Evolutionary conservation across 92 coral and sea anemone species (phyloP).

Genomic region (Zoanthus sociatus): DNA sequence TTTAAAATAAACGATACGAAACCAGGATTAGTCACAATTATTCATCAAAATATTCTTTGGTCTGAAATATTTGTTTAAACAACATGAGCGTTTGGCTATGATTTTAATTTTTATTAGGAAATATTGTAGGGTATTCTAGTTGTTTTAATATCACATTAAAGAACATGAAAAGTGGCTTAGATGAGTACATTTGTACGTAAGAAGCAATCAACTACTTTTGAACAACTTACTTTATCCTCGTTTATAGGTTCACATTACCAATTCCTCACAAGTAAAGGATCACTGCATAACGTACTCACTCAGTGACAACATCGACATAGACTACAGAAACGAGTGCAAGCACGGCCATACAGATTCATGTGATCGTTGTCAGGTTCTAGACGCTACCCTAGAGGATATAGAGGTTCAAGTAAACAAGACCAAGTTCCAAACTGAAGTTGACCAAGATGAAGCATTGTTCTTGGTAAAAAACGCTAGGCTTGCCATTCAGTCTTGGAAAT

Average conservation of each 20-base stretch:
- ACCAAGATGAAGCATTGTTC: conserved; percentile 57
- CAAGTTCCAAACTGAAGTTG: conserved; percentile 40
- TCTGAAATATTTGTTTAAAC: not conserved
- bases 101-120: not conserved
- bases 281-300: conserved; percentile 15
- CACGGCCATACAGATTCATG: not conserved
- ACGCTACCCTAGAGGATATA: not conserved
- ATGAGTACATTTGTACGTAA: not conserved
- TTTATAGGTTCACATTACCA: conserved; percentile 22
- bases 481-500: conserved; percentile 58
- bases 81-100: not conserved
- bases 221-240: not conserved
- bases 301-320: not conserved
- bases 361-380: not conserved
- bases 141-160: not conserved
- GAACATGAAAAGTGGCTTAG: not conserved
- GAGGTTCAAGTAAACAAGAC: not conserved
- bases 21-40: not conserved
- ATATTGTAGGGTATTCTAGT: not conserved
- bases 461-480: conserved; percentile 25
- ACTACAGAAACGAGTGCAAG: not conserved
- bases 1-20: not conserved
- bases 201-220: not conserved
- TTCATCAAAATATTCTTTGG: not conserved
- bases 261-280: not conserved